These are phyloP conservation scores for Anastatus disparis DNA, from an alignment of 1,140 invertebrate species.

Conservation along the genomic window DNA sequence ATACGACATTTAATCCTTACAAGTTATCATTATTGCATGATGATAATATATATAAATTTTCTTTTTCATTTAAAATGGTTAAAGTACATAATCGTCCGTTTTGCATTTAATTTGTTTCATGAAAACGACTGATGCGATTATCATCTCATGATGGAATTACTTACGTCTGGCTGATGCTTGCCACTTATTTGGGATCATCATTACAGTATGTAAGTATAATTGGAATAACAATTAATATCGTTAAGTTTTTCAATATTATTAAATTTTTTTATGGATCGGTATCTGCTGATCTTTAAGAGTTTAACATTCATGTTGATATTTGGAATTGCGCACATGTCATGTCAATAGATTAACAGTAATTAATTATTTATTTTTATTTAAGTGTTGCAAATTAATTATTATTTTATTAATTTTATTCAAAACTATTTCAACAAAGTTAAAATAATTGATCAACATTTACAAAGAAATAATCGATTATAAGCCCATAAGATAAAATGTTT, in stretches of 20 bases:
- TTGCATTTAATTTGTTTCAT: constrained; percentile 41
- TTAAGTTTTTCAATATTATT: constrained; percentile 19
- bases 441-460: too few species aligned
- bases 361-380: too few species aligned
- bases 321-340: not conserved
- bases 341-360: too few species aligned
- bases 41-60: too few species aligned
- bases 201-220: constrained; percentile 33
- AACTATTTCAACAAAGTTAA: too few species aligned
- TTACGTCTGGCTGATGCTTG: not conserved
- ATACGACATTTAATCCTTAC: not conserved
- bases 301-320: too few species aligned
- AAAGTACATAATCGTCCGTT: constrained; percentile 26
- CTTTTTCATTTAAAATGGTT: not conserved
- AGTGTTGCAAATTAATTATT: too few species aligned
- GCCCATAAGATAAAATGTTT: too few species aligned
- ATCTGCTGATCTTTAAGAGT: too few species aligned
- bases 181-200: constrained; percentile 18
- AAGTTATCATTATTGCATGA: not conserved
- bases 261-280: not conserved
- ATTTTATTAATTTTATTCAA: too few species aligned
- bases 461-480: too few species aligned
- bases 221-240: constrained; percentile 17
- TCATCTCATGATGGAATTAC: not conserved
- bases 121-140: too few species aligned